phyloP scores from a whole-genome alignment of 2,888 invertebrate genomes.

The Habroteleia sp. region DNA sequence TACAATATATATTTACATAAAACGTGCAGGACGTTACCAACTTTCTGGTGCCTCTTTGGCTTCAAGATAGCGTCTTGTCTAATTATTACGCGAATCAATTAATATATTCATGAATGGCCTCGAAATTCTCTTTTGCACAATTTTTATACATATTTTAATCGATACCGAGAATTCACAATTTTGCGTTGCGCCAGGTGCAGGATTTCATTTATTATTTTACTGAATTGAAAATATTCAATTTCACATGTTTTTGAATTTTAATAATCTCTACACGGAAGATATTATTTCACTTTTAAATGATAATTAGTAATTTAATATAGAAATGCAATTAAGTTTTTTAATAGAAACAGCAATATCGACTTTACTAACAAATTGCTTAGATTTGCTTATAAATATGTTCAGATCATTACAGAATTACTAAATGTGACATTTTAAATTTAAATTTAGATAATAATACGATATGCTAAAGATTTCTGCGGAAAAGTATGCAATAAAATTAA shows the following conservation, averaged over 20 bases:
- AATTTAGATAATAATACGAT: too few species aligned
- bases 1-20: constrained; percentile 47
- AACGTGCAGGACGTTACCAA: constrained; percentile 32
- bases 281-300: too few species aligned
- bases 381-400: too few species aligned
- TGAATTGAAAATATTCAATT: constrained; percentile 16
- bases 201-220: constrained; percentile 18
- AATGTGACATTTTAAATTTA: too few species aligned
- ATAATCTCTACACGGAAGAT: constrained; percentile 16
- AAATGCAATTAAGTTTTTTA: too few species aligned
- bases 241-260: constrained; percentile 5
- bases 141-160: constrained; percentile 16
- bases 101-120: constrained; percentile 36
- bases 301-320: too few species aligned
- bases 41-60: constrained; percentile 18
- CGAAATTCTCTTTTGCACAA: constrained; percentile 24
- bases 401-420: too few species aligned
- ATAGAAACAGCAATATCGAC: too few species aligned
- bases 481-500: too few species aligned
- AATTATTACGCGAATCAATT: constrained; percentile 58
- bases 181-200: constrained; percentile 32
- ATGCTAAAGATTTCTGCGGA: too few species aligned
- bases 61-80: constrained; percentile 36
- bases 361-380: too few species aligned
- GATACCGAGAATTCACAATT: constrained; percentile 21